phyloP scores from a whole-genome alignment of 1,140 invertebrate genomes.

The Neodiprion lecontei region DNA sequence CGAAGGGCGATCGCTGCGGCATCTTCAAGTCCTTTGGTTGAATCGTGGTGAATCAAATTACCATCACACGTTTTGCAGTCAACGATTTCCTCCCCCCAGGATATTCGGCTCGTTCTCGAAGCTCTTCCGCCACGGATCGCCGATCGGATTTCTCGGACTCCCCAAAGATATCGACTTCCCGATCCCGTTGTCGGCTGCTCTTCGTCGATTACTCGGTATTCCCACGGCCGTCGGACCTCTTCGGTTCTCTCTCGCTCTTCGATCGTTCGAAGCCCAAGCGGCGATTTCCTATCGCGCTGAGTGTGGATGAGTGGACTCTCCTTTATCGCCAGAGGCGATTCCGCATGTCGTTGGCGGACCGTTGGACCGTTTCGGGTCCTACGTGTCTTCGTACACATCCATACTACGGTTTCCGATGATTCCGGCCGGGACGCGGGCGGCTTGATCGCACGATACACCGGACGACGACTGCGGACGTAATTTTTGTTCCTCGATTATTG shows the following conservation, averaged over 20 bases:
- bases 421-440: too few relatives aligned
- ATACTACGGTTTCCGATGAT: conserved; percentile 14
- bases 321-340: not conserved
- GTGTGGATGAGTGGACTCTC: too few relatives aligned
- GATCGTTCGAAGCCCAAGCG: not conserved
- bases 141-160: too few relatives aligned
- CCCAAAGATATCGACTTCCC: too few relatives aligned
- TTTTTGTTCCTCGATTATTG: too few relatives aligned
- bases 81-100: not conserved
- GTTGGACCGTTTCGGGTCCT: conserved; percentile 5
- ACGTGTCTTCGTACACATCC: conserved; percentile 42
- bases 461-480: too few relatives aligned
- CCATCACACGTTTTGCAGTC: conserved; percentile 23
- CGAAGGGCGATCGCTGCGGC: conserved; percentile 88
- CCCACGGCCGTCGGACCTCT: not conserved
- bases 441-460: too few relatives aligned
- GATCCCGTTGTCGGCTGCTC: too few relatives aligned
- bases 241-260: not conserved
- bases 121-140: too few relatives aligned
- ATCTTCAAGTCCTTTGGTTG: conserved; percentile 54
- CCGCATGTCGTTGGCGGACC: not conserved
- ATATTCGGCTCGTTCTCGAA: not conserved
- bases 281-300: not conserved
- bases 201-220: not conserved
- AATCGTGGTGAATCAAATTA: conserved; percentile 31